A percentile compares a stretch with the other conserved stretches of the same genome.
These are phyloP conservation scores for Vanessa cardui DNA, from an alignment of 2,888 invertebrate genomes.

Conservation along the genomic window DNA sequence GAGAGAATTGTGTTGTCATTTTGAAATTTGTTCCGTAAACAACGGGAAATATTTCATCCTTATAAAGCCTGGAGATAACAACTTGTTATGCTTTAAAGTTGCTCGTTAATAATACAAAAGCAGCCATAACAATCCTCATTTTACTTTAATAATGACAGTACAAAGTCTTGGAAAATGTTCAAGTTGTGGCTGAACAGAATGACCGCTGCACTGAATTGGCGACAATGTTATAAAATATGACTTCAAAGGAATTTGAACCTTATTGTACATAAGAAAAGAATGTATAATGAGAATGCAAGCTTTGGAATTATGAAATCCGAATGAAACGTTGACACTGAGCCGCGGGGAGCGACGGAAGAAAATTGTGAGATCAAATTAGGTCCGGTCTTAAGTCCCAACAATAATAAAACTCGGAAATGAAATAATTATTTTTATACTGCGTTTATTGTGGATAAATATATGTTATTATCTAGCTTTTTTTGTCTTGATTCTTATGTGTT, in stretches of 20 bases:
- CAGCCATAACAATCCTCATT: conserved; percentile 68
- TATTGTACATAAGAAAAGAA: conserved; percentile 41
- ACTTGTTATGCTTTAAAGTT: conserved; percentile 42
- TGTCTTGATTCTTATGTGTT: too few species aligned
- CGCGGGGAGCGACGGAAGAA: conserved; percentile 63
- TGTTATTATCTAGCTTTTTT: neutral
- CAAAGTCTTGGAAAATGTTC: conserved; percentile 69
- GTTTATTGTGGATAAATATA: neutral
- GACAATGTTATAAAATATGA: conserved; percentile 43
- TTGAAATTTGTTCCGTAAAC: conserved; percentile 17
- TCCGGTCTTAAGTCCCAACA: conserved; percentile 63
- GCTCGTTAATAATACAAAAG: conserved; percentile 60
- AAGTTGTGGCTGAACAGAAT: conserved; percentile 65
- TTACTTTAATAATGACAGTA: conserved; percentile 69
- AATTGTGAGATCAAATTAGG: conserved; percentile 78
- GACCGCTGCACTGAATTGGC: conserved; percentile 65
- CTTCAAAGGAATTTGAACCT: conserved; percentile 42
- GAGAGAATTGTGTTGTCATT: conserved; percentile 5
- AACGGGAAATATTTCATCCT: conserved; percentile 32
- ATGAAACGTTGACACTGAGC: conserved; percentile 78
- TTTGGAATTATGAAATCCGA: conserved; percentile 66
- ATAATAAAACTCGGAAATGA: conserved; percentile 54
- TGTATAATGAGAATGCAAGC: conserved; percentile 33
- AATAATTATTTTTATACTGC: neutral
- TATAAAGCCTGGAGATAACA: conserved; percentile 42